Evolutionary conservation across 30 jellyfish, hydroid and myxozoan genomes (phyloP).

Genomic region (Aurelia aurita): DNA sequence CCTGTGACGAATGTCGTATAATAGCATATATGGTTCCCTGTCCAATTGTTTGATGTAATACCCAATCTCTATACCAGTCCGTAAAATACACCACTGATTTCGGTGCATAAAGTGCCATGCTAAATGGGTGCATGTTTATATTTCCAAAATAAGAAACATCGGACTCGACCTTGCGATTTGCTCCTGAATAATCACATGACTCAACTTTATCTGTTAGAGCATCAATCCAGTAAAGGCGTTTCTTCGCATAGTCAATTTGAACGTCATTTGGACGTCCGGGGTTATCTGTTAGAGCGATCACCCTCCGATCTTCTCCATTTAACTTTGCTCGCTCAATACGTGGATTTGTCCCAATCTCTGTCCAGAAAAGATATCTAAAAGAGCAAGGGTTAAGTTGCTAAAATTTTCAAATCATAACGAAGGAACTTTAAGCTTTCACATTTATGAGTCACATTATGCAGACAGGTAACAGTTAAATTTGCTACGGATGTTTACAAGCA

Average conservation of each 20-base stretch:
- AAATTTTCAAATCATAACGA: no score
- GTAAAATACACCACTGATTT: conserved; percentile 61
- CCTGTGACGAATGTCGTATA: not conserved
- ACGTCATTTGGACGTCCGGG: conserved; percentile 76
- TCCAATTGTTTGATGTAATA: conserved; percentile 1
- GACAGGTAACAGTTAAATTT: no score
- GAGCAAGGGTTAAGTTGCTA: no score
- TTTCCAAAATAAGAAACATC: conserved; percentile 42
- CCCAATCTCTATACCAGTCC: conserved; percentile 78
- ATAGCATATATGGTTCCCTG: not conserved
- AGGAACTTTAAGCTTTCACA: no score
- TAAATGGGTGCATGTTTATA: conserved; percentile 63
- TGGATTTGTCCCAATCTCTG: conserved; percentile 77
- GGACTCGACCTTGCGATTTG: conserved; percentile 20
- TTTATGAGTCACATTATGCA: no score
- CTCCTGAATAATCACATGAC: conserved; percentile 75
- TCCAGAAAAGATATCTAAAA: conserved; percentile 84
- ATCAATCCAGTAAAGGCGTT: conserved; percentile 90
- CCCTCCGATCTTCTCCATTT: conserved; percentile 77
- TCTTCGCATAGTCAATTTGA: conserved; percentile 72
- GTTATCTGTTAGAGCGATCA: conserved; percentile 35
- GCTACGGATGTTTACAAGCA: no score
- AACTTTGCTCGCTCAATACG: conserved; percentile 83
- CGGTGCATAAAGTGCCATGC: conserved; percentile 64
- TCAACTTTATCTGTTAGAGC: conserved; percentile 73